Evolutionary conservation across 2,888 invertebrate genomes (phyloP).

Genomic region (Drosophila aldrichi): DNA sequence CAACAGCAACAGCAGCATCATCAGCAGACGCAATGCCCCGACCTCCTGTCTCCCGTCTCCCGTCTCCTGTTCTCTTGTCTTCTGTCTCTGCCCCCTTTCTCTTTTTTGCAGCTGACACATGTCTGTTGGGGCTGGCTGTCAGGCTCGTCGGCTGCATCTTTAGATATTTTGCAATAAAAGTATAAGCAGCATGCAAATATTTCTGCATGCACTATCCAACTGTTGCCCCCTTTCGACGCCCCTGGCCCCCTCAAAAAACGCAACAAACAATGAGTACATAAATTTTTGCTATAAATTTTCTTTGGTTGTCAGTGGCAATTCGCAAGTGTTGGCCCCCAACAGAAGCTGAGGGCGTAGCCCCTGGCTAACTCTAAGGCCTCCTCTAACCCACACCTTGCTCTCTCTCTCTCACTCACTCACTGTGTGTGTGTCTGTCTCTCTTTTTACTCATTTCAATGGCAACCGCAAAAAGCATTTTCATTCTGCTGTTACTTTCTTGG

Average conservation of each 20-base stretch:
- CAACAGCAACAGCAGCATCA: neutral
- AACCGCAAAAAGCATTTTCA: slow-evolving; percentile 76
- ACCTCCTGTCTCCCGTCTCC: neutral
- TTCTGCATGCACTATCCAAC: slow-evolving; percentile 64
- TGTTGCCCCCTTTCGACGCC: slow-evolving; percentile 4
- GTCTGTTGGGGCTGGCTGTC: slow-evolving; percentile 59
- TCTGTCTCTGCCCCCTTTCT: neutral
- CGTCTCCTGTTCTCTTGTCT: neutral
- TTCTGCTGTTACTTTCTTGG: slow-evolving; percentile 66
- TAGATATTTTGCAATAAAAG: slow-evolving; percentile 80
- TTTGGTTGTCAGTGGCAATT: slow-evolving; percentile 80
- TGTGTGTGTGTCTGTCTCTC: slow-evolving; percentile 5
- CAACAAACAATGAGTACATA: slow-evolving; percentile 66
- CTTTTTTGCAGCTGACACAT: slow-evolving; percentile 64
- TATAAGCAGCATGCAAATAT: slow-evolving; percentile 78
- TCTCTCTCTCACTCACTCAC: neutral
- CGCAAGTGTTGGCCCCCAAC: slow-evolving; percentile 61
- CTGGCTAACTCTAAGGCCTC: neutral
- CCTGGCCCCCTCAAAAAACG: neutral
- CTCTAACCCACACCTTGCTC: neutral
- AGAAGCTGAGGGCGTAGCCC: slow-evolving; percentile 31
- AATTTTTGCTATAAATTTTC: slow-evolving; percentile 79
- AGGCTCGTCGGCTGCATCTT: slow-evolving; percentile 39
- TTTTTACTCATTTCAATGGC: slow-evolving; percentile 74
- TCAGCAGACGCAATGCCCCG: neutral